Percentiles rank a stretch among this genome's conserved stretches.
Evolutionary conservation across 1,140 invertebrate genomes (phyloP).

Genomic region (Watersipora subatra): DNA sequence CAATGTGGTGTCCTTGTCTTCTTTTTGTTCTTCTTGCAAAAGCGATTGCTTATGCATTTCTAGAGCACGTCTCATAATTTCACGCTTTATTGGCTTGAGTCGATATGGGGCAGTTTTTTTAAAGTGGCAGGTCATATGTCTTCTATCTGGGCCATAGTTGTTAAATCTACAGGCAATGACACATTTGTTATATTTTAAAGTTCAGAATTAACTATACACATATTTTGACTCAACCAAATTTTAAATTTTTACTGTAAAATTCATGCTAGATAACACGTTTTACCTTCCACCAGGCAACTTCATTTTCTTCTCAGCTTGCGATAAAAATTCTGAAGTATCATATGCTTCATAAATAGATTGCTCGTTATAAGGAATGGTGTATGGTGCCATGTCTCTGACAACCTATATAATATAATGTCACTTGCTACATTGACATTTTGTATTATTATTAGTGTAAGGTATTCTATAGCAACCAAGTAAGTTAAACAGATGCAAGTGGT

Average conservation of each 20-base stretch:
- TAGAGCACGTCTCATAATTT: conserved; percentile 20
- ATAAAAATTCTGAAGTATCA: conserved; percentile 1
- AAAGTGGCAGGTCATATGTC: conserved; percentile 28
- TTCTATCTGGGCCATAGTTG: conserved; percentile 16
- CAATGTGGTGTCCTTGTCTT: too few relatives aligned
- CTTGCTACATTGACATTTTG: too few relatives aligned
- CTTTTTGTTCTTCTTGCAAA: conserved; percentile 6
- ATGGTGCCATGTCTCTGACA: neutral
- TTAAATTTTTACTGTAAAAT: too few relatives aligned
- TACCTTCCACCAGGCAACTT: neutral
- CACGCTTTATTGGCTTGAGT: conserved; percentile 22
- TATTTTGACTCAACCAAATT: too few relatives aligned
- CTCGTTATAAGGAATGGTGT: neutral
- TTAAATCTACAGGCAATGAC: conserved; percentile 15
- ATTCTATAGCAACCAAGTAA: too few relatives aligned
- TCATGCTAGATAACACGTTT: too few relatives aligned
- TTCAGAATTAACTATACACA: too few relatives aligned
- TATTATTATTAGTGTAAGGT: too few relatives aligned
- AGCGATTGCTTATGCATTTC: conserved; percentile 17
- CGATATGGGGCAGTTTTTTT: conserved; percentile 16
- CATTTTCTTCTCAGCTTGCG: neutral
- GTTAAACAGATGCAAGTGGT: too few relatives aligned
- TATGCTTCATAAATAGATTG: neutral
- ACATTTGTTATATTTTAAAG: too few relatives aligned
- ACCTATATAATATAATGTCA: too few relatives aligned